Evolutionary conservation across 2,797 vertebrate species (phyloP).

Genomic region (Chelon labrosus): DNA sequence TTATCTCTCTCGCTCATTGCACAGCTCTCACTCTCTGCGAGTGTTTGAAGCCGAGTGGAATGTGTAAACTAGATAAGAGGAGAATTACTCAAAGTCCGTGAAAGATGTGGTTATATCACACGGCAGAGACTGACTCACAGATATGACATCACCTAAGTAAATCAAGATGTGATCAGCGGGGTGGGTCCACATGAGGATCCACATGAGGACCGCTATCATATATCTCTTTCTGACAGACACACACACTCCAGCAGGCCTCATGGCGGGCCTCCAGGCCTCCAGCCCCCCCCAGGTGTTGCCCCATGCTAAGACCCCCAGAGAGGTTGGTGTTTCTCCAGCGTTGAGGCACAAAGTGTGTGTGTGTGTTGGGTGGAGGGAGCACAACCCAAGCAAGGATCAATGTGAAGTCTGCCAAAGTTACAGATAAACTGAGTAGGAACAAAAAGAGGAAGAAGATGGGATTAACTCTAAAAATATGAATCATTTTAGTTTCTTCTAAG

Average conservation of each 20-base stretch:
- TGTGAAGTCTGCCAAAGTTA: conserved; percentile 5
- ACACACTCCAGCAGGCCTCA: conserved; percentile 23
- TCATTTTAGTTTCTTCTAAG: no score
- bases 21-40: conserved; percentile 24
- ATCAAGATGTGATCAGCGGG: conserved; percentile 65
- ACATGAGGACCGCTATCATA: conserved; percentile 20
- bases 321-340: conserved; percentile 35
- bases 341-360: conserved; percentile 13
- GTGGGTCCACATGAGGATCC: conserved; percentile 41
- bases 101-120: conserved; percentile 57
- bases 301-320: conserved; percentile 56
- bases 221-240: conserved; percentile 3
- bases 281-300: conserved; percentile 50
- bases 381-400: not conserved
- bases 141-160: conserved; percentile 68
- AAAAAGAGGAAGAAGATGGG: not conserved
- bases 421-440: not conserved
- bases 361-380: conserved; percentile 10
- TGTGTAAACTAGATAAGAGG: conserved; percentile 75
- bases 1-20: conserved; percentile 23
- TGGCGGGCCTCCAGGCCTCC: conserved; percentile 17
- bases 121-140: conserved; percentile 16
- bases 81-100: conserved; percentile 27
- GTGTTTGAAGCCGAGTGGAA: conserved; percentile 50
- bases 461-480: no score